Evolutionary conservation across 2,797 vertebrate species (phyloP).

Genomic region (Hafferia zeledoni): DNA sequence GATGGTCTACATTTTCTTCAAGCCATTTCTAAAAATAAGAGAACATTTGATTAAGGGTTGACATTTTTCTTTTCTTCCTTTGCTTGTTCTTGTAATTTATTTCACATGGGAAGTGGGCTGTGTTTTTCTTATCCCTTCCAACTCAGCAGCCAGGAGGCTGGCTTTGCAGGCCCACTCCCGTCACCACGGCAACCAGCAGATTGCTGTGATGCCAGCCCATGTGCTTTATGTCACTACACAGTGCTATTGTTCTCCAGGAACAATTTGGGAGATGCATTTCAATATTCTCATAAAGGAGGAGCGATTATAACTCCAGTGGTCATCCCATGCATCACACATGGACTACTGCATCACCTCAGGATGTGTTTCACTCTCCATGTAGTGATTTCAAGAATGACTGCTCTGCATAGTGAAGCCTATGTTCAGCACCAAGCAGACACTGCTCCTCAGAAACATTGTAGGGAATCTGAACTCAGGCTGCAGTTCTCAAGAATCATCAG

Average conservation of each 20-base stretch:
- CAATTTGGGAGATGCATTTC: constrained; percentile 9
- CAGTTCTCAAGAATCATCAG: neutral
- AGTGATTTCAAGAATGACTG: neutral
- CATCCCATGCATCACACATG: neutral
- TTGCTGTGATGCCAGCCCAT: constrained; percentile 65
- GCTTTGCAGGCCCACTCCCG: constrained; percentile 72
- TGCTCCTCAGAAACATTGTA: neutral
- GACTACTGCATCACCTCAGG: neutral
- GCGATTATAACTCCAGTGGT: neutral
- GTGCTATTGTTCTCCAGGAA: constrained; percentile 3
- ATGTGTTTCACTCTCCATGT: neutral
- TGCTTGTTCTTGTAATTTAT: constrained; percentile 75
- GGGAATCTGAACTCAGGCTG: neutral
- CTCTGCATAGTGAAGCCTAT: neutral
- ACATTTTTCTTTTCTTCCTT: constrained; percentile 75
- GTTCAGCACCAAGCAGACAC: neutral
- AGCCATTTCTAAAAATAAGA: constrained; percentile 67
- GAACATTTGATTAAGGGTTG: constrained; percentile 77
- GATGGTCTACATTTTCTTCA: constrained; percentile 56
- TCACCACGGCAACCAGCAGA: constrained; percentile 75
- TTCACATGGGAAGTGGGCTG: constrained; percentile 77
- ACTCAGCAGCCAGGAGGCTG: constrained; percentile 75
- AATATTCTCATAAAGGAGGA: neutral
- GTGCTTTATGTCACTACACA: constrained; percentile 59
- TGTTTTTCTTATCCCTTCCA: constrained; percentile 78